Percentiles rank a stretch among this genome's conserved stretches.
Conservation (phyloP, 2,888 invertebrate species). For the Drosophila koepferae region DNA sequence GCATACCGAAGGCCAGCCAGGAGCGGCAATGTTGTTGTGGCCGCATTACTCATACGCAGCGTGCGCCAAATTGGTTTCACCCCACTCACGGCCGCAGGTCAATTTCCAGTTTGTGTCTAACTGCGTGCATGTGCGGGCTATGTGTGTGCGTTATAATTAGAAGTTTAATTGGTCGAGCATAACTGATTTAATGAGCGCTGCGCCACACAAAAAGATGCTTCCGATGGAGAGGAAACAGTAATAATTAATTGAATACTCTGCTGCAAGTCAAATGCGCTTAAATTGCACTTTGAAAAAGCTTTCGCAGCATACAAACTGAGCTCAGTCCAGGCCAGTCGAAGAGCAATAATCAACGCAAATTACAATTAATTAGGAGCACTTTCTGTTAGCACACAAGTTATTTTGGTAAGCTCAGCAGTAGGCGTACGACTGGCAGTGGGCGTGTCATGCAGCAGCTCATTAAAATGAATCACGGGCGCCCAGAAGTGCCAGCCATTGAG, state of each 20-base stretch:
- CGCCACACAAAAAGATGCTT: conserved; percentile 16
- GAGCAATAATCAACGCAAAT: conserved; percentile 70
- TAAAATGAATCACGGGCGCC: conserved; percentile 49
- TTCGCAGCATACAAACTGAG: neutral
- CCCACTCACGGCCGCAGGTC: conserved; percentile 48
- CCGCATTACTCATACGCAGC: conserved; percentile 67
- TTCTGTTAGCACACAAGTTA: conserved; percentile 30
- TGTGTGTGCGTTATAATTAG: conserved; percentile 53
- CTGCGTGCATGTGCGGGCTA: conserved; percentile 4
- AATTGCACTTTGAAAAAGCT: conserved; percentile 50
- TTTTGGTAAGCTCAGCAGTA: neutral
- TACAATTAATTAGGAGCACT: conserved; percentile 72
- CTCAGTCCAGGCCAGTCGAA: neutral
- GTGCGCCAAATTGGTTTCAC: conserved; percentile 49
- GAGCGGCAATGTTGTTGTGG: conserved; percentile 23
- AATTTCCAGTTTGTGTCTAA: conserved; percentile 10
- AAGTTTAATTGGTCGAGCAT: conserved; percentile 68
- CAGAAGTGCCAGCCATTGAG: conserved; percentile 43
- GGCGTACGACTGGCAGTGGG: neutral
- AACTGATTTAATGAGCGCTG: conserved; percentile 55
- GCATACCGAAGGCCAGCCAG: conserved; percentile 43
- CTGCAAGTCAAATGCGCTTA: conserved; percentile 61
- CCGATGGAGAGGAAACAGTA: neutral
- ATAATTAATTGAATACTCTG: conserved; percentile 39
- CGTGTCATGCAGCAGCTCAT: conserved; percentile 54